These are phyloP conservation scores for Apotomis betuletana DNA, from an alignment of 2,888 invertebrate genomes.

Conservation along the genomic window DNA sequence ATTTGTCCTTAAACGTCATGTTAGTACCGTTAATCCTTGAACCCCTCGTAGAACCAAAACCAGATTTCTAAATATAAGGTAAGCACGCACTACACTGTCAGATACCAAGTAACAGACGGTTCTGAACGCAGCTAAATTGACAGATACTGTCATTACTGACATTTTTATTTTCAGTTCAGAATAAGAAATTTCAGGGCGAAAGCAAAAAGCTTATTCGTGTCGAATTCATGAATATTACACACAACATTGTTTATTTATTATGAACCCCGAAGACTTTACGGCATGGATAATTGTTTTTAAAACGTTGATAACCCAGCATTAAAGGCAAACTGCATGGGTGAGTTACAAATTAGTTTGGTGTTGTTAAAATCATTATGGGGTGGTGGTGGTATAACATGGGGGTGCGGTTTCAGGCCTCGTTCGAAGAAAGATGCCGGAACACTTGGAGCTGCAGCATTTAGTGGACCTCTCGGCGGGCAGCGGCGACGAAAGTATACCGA, in stretches of 20 bases:
- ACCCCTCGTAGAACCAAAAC: too few species aligned
- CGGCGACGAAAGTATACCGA: constrained; percentile 75
- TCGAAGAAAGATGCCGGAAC: constrained; percentile 85
- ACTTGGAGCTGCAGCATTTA: constrained; percentile 91
- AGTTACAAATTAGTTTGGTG: constrained; percentile 17
- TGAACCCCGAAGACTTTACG: constrained; percentile 4
- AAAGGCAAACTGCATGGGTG: constrained; percentile 32
- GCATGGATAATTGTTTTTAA: constrained; percentile 1
- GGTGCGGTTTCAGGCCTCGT: constrained; percentile 43
- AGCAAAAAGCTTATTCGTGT: not conserved
- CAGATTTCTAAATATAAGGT: too few species aligned
- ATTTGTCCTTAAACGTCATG: too few species aligned
- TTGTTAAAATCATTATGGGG: not conserved
- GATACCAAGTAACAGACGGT: not conserved
- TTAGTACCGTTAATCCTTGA: too few species aligned
- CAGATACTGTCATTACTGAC: constrained; percentile 19
- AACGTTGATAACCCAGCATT: not conserved
- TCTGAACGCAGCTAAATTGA: constrained; percentile 2
- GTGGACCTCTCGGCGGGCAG: constrained; percentile 85
- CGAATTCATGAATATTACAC: constrained; percentile 11
- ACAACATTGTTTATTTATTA: constrained; percentile 18
- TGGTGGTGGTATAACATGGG: constrained; percentile 21
- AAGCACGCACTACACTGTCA: too few species aligned
- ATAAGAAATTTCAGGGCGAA: constrained; percentile 23
- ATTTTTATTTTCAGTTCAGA: constrained; percentile 13